Evolutionary conservation across 2,797 vertebrate species (phyloP).

Genomic region (Lagocephalus sceleratus): DNA sequence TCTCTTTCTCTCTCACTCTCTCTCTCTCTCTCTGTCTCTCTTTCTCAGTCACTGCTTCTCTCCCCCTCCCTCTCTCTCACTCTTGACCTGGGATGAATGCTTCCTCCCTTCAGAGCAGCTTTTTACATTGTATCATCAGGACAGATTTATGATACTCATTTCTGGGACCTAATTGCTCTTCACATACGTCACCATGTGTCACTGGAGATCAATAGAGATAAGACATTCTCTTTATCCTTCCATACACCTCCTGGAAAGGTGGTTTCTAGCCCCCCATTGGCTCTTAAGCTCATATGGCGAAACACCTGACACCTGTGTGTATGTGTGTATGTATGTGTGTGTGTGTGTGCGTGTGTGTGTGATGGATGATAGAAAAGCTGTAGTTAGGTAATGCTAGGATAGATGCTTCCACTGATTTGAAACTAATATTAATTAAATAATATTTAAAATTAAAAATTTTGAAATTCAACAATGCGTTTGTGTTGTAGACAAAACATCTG

Average conservation of each 20-base stretch:
- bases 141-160: constrained; percentile 56
- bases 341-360: too few species aligned
- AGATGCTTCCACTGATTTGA: too few species aligned
- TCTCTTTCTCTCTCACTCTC: neutral
- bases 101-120: constrained; percentile 19
- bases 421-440: too few species aligned
- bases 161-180: constrained; percentile 55
- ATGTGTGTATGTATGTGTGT: neutral
- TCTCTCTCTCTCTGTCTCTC: neutral
- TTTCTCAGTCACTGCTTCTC: neutral
- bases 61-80: constrained; percentile 4
- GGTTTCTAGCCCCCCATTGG: constrained; percentile 27
- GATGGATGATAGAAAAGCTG: too few species aligned
- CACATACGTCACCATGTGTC: constrained; percentile 53
- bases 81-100: constrained; percentile 16
- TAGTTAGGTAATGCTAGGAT: too few species aligned
- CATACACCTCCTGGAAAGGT: constrained; percentile 15
- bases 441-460: too few species aligned
- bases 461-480: too few species aligned
- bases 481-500: too few species aligned
- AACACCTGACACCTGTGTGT: constrained; percentile 7
- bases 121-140: constrained; percentile 49
- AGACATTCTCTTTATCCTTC: constrained; percentile 9
- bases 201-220: constrained; percentile 55
- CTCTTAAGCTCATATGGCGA: neutral